A percentile compares a stretch with the other conserved stretches of the same genome.
These are phyloP conservation scores for Gnathonemus longibarbis DNA, from an alignment of 2,113 vertebrate genomes.

Conservation along the genomic window DNA sequence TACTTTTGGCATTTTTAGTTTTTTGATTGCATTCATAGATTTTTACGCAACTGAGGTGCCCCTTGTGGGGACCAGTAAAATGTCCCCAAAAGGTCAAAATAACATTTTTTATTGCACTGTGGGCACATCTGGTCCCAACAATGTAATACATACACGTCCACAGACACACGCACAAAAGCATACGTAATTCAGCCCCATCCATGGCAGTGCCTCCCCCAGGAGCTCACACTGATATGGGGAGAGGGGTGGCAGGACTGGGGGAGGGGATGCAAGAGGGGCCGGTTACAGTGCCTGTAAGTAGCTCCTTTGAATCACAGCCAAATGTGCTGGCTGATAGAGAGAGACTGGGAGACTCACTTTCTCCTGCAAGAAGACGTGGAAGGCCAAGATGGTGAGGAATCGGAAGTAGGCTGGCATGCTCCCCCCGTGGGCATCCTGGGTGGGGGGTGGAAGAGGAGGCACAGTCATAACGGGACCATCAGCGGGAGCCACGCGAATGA, in stretches of 20 bases:
- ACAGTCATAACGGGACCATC: neutral
- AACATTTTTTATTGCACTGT: too few species aligned
- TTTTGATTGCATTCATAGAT: too few species aligned
- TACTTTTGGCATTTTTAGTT: too few species aligned
- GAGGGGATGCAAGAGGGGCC: neutral
- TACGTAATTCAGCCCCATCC: neutral
- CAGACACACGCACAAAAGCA: neutral
- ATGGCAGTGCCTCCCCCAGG: neutral
- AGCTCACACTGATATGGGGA: neutral
- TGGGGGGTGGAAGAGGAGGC: neutral
- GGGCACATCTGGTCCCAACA: too few species aligned
- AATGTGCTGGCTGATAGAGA: neutral
- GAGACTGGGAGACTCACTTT: conserved; percentile 62
- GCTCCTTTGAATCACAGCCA: neutral
- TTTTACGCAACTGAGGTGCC: too few species aligned
- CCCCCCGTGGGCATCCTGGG: conserved; percentile 54
- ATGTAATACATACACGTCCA: neutral
- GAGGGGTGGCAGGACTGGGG: neutral
- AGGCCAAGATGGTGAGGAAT: conserved; percentile 93
- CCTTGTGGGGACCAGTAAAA: too few species aligned
- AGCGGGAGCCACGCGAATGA: neutral
- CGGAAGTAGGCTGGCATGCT: conserved; percentile 88
- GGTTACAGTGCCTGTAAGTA: neutral
- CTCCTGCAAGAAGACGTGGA: conserved; percentile 88
- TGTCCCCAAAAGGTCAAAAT: too few species aligned